Conservation (phyloP, 2,113 vertebrate genomes). For the Malurus melanocephalus region DNA sequence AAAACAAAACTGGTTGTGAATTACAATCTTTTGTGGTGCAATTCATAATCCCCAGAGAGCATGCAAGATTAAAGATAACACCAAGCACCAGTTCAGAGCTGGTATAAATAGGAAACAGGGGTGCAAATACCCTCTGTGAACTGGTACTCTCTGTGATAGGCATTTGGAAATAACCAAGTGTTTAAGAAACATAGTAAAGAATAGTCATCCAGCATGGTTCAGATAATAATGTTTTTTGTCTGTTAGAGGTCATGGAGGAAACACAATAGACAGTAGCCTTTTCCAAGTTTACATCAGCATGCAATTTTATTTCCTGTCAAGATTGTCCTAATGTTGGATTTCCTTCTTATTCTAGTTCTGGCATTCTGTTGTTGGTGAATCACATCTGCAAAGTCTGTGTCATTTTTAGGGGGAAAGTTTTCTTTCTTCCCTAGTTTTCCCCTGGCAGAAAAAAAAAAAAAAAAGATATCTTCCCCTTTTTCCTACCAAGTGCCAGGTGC, state of each 20-base stretch:
- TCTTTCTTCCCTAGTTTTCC: background rate
- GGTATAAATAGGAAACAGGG: background rate
- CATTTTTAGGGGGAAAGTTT: conserved; percentile 42
- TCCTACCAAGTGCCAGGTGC: conserved; percentile 69
- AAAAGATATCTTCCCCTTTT: conserved; percentile 31
- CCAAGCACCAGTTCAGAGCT: background rate
- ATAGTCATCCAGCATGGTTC: background rate
- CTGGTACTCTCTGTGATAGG: background rate
- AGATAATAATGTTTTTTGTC: background rate
- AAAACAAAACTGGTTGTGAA: background rate
- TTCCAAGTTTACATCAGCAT: background rate
- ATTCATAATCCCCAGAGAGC: background rate
- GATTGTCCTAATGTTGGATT: conserved; percentile 53
- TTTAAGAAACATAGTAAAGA: background rate
- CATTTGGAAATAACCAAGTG: background rate
- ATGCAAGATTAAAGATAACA: background rate
- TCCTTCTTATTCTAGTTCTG: background rate
- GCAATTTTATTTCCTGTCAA: conserved; percentile 6
- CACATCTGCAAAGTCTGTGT: conserved; percentile 62
- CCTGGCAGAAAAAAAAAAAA: background rate
- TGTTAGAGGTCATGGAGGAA: background rate
- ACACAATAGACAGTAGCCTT: background rate
- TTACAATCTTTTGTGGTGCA: background rate
- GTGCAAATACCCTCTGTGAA: background rate
- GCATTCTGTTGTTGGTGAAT: conserved; percentile 63